Conservation (phyloP, 2,797 vertebrate species). For the Serranus cabrilla region DNA sequence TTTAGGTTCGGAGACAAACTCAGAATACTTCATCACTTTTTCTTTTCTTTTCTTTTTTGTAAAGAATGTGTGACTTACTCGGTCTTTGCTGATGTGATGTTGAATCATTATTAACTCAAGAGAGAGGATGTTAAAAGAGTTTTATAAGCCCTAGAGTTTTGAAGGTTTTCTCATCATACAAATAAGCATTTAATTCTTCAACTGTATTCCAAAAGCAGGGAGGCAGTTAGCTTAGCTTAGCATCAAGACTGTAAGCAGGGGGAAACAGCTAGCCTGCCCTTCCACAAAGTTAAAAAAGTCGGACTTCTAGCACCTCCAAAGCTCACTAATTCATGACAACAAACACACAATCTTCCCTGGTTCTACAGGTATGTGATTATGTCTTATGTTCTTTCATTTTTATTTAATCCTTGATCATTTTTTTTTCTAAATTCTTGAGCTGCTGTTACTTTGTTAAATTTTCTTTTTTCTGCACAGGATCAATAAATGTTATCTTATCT, state of each 20-base stretch:
- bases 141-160: constrained; percentile 1
- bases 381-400: no score
- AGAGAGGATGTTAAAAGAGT: not conserved
- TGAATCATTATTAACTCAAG: constrained; percentile 4
- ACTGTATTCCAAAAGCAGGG: not conserved
- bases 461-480: no score
- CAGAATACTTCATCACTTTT: constrained; percentile 3
- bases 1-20: not conserved
- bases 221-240: constrained; percentile 1
- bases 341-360: no score
- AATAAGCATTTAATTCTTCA: not conserved
- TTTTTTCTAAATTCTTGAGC: no score
- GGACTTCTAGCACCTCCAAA: constrained; percentile 6
- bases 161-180: not conserved
- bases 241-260: not conserved
- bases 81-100: not conserved
- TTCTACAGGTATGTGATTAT: no score
- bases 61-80: not conserved
- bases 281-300: constrained; percentile 9
- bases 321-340: not conserved
- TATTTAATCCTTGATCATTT: no score
- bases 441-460: no score
- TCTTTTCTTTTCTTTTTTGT: constrained; percentile 7
- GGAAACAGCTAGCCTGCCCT: not conserved
- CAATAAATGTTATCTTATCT: no score